phyloP scores from a whole-genome alignment of 1,140 invertebrate genomes.

The Gonioctena quinquepunctata region DNA sequence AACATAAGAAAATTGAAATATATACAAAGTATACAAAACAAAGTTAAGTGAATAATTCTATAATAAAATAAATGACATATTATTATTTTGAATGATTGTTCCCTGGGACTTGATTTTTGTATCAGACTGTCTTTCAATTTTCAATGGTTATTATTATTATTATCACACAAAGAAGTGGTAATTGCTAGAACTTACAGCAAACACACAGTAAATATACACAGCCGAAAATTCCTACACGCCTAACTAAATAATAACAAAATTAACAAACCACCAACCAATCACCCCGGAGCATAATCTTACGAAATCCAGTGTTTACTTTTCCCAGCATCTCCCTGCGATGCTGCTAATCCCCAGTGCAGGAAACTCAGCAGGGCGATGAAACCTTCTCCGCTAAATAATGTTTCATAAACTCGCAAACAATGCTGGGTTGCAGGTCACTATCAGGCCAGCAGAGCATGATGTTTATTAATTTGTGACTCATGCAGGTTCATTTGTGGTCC shows the following conservation, averaged over 20 bases:
- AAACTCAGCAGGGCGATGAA: background rate
- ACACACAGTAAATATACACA: too few relatives aligned
- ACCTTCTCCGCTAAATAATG: background rate
- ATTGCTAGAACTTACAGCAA: too few relatives aligned
- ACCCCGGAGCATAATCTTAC: background rate
- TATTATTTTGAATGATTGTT: too few relatives aligned
- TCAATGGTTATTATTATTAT: too few relatives aligned
- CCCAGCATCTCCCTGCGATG: background rate
- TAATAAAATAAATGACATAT: too few relatives aligned
- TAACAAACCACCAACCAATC: background rate
- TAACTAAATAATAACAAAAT: background rate
- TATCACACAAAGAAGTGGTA: too few relatives aligned
- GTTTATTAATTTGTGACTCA: background rate
- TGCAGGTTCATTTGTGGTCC: constrained; percentile 3
- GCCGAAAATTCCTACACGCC: too few relatives aligned
- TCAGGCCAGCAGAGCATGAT: background rate
- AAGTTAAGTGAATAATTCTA: too few relatives aligned
- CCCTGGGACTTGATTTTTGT: too few relatives aligned
- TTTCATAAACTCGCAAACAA: background rate
- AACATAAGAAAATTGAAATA: too few relatives aligned
- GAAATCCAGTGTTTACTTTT: background rate
- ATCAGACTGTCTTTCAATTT: too few relatives aligned
- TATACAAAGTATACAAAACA: too few relatives aligned
- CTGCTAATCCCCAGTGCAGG: background rate
- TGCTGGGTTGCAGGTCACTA: background rate